Base-by-base conservation (phyloP, 2,797 vertebrate species). In the Coccyzus lansbergi region DNA sequence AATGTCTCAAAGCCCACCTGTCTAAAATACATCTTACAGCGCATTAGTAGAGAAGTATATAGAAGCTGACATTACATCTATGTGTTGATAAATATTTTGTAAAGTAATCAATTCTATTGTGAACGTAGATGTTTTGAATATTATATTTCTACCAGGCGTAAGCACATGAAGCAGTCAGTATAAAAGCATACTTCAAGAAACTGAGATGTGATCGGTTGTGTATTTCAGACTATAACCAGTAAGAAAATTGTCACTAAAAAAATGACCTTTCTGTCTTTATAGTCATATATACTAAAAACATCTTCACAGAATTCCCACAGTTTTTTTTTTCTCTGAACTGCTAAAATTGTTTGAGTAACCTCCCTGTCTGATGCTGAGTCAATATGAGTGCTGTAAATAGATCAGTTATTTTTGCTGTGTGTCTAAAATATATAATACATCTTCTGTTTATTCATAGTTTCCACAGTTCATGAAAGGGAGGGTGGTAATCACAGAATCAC, bases 291-390 rank as follows among this genome's bases (percentile, higher is more conserved):
- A 75, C 22, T 60, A 34, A 70, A 75, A 75, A 82, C 49, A 24
- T 58, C 1, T 1, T 51, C 68, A 51, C 7, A 20, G 38, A 65
- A 77, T 31, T 86, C 26, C 77, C 28, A 77, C 70, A 40, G 5
- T 38, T 38, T 12, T 72, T 38, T 12, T 72, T 93, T 94, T 90
- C 71, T 24, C 17, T 77, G 17, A 85, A 70, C 44, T 74, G 9
- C 60, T 93, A 69, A 92, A 92, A 74, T 83, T 83, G 24, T 79
- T 94, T 72, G 51, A 67, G 36, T 92, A 52, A 56, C 16, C 8
- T 52, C 46, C 14, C 38, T 92, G 29, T 13, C 28, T 92, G 63
- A 40, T 62, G 28, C 31, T 77, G 24, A 44, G 58, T 88, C 60
- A 78, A 18, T 62, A 9, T 52, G 56, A 72, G 49, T 58, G 24